These are phyloP conservation scores for Aporophyla nigra DNA, from an alignment of 2,888 invertebrate species.

Conservation along the genomic window DNA sequence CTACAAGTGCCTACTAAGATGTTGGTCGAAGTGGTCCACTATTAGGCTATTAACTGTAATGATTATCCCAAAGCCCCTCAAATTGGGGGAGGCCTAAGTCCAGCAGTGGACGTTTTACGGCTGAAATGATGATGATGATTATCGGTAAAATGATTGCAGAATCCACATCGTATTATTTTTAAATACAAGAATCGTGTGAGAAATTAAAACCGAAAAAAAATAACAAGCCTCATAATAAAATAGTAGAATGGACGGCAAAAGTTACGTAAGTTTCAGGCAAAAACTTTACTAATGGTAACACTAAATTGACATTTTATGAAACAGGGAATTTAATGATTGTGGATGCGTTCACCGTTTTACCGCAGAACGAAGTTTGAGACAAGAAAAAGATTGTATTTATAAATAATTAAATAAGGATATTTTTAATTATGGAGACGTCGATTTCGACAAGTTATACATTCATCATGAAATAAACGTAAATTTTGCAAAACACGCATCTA, in stretches of 20 bases:
- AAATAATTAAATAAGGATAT: background rate
- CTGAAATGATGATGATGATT: too few relatives aligned
- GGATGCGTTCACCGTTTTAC: conserved; percentile 55
- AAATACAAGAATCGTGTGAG: background rate
- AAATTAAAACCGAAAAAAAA: background rate
- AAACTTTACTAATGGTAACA: conserved; percentile 47
- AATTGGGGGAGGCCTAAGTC: too few relatives aligned
- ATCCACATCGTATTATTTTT: background rate
- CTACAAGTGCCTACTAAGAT: background rate
- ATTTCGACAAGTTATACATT: background rate
- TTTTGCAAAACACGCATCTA: background rate
- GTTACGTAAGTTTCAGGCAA: conserved; percentile 13
- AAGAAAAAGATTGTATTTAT: background rate
- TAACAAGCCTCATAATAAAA: background rate
- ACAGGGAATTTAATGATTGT: conserved; percentile 46
- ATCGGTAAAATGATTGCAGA: background rate
- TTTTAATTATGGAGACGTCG: background rate
- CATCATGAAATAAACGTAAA: background rate
- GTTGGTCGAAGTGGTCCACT: background rate
- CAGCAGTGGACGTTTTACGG: too few relatives aligned
- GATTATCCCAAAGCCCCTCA: too few relatives aligned
- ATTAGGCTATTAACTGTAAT: background rate
- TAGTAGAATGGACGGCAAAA: background rate
- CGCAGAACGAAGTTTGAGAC: background rate
- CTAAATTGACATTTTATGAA: conserved; percentile 71